A percentile compares a stretch with the other conserved stretches of the same genome.
phyloP scores from a whole-genome alignment of 2,113 vertebrate genomes.

The Phrynosoma platyrhinos region DNA sequence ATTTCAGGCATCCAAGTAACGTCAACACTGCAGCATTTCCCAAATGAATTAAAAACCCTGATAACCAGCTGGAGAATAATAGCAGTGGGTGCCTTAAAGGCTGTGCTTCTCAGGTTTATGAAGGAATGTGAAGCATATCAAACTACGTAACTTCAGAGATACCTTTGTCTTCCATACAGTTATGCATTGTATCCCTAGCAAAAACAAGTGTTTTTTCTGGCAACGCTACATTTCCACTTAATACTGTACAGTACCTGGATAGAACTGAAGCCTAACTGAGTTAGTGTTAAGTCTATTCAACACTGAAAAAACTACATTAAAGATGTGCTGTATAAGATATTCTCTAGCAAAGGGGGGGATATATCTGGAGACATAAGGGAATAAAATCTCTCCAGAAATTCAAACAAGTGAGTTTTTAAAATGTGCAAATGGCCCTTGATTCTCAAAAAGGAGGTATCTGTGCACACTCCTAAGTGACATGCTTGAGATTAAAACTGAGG shows the following conservation, averaged over 20 bases:
- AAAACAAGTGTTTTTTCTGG: background rate
- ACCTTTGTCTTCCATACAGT: rapidly evolving
- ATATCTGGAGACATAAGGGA: slow-evolving; percentile 31
- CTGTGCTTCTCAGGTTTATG: background rate
- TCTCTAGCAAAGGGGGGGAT: slow-evolving; percentile 41
- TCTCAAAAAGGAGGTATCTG: background rate
- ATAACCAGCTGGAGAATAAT: rapidly evolving
- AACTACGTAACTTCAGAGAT: background rate
- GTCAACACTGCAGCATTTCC: rapidly evolving
- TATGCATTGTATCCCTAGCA: background rate
- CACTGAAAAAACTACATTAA: slow-evolving; percentile 18
- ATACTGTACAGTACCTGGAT: background rate
- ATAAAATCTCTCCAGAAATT: slow-evolving; percentile 69
- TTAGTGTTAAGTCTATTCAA: slow-evolving; percentile 22
- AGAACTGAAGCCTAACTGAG: background rate
- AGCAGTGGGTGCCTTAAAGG: background rate
- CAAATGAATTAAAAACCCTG: rapidly evolving
- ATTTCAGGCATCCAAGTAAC: background rate
- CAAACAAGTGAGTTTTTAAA: slow-evolving; percentile 30
- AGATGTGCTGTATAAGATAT: slow-evolving; percentile 4
- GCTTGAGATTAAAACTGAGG: background rate
- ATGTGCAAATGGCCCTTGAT: slow-evolving; percentile 46
- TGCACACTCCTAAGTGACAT: background rate
- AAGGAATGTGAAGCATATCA: rapidly evolving
- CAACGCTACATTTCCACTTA: background rate